These are phyloP conservation scores for Habropoda laboriosa DNA, from an alignment of 1,140 invertebrate species.

Conservation along the genomic window DNA sequence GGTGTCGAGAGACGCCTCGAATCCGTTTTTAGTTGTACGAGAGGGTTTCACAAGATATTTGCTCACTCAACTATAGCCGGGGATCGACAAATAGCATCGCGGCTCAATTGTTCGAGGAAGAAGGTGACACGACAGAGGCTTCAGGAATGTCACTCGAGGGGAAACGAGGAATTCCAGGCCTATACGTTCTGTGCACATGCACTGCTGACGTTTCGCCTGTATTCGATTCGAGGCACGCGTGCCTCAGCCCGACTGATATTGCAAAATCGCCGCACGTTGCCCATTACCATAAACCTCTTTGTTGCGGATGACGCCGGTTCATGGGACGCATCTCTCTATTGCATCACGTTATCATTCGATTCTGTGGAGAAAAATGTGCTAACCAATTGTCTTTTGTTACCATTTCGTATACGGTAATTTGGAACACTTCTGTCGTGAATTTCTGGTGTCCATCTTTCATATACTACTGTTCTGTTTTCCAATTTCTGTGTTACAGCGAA, in stretches of 20 bases:
- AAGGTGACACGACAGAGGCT: conserved; percentile 18
- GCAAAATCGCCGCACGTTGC: conserved; percentile 40
- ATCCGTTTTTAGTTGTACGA: background rate
- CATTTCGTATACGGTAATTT: too few relatives aligned
- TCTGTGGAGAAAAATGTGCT: too few relatives aligned
- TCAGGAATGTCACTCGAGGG: conserved; percentile 15
- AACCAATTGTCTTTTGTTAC: too few relatives aligned
- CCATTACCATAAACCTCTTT: conserved; percentile 36
- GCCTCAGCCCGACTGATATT: conserved; percentile 11
- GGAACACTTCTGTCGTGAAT: too few relatives aligned
- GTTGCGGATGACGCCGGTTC: conserved; percentile 28
- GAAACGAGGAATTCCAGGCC: conserved; percentile 34
- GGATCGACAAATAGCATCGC: conserved; percentile 36
- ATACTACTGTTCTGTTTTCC: too few relatives aligned
- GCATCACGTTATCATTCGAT: background rate
- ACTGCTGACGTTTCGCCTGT: conserved; percentile 1
- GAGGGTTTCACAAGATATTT: conserved; percentile 2
- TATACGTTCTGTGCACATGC: conserved; percentile 19
- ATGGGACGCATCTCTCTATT: conserved; percentile 8
- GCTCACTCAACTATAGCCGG: background rate
- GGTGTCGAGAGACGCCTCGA: too few relatives aligned
- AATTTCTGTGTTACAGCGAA: too few relatives aligned
- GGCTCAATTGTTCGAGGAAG: conserved; percentile 37
- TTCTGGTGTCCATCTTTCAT: too few relatives aligned
- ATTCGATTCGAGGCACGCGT: conserved; percentile 43